phyloP scores from a whole-genome alignment of 2,888 invertebrate genomes.

The Agrochola litura region DNA sequence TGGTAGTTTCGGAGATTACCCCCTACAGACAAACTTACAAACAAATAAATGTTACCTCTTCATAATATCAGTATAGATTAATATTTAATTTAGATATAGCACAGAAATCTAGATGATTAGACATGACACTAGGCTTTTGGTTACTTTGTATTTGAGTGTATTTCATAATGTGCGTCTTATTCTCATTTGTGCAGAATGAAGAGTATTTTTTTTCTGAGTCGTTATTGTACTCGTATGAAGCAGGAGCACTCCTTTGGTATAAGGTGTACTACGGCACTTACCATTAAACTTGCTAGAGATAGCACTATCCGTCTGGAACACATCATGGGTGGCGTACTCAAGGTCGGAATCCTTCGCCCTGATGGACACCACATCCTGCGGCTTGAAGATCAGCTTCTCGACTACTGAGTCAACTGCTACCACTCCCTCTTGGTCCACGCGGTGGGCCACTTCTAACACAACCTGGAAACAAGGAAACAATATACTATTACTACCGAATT shows the following conservation, averaged over 20 bases:
- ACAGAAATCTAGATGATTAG: background rate
- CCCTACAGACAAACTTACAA: too few relatives aligned
- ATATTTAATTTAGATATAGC: background rate
- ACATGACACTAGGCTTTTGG: background rate
- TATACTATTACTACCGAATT: slow-evolving; percentile 4
- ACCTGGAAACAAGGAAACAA: slow-evolving; percentile 80
- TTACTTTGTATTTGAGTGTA: background rate
- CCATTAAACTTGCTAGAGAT: slow-evolving; percentile 96
- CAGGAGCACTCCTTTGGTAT: too few relatives aligned
- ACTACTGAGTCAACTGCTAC: slow-evolving; percentile 93
- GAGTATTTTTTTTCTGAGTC: background rate
- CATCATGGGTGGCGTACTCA: slow-evolving; percentile 96
- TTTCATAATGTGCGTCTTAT: background rate
- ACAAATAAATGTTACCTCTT: too few relatives aligned
- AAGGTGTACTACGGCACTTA: slow-evolving; percentile 69
- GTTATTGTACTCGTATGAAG: too few relatives aligned
- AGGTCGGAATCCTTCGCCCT: slow-evolving; percentile 96
- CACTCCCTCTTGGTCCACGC: slow-evolving; percentile 92
- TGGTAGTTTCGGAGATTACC: too few relatives aligned
- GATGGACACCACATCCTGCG: slow-evolving; percentile 95
- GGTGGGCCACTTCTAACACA: slow-evolving; percentile 96
- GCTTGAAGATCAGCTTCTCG: slow-evolving; percentile 95
- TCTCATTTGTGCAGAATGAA: background rate
- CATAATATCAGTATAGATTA: too few relatives aligned
- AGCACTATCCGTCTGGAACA: slow-evolving; percentile 96